Conservation (phyloP, 2,888 invertebrate species). For the Nyleta sp. region DNA sequence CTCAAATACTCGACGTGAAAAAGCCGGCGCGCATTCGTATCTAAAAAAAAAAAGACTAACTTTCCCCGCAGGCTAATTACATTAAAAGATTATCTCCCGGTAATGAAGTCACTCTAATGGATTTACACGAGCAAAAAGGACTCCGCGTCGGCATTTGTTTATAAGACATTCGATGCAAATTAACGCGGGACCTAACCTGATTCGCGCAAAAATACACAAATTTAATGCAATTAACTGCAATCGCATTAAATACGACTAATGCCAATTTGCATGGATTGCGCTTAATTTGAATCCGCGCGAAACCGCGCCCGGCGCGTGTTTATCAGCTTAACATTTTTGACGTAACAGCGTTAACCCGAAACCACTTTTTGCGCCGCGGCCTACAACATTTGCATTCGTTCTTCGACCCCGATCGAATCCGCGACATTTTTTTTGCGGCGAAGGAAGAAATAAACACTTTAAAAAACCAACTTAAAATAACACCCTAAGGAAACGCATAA, state of each 20-base stretch:
- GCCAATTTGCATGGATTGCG: constrained; percentile 56
- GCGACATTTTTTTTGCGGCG: constrained; percentile 20
- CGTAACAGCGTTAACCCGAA: constrained; percentile 35
- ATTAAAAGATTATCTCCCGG: constrained; percentile 33
- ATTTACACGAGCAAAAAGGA: constrained; percentile 19
- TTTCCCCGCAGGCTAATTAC: constrained; percentile 14
- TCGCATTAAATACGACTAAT: constrained; percentile 43
- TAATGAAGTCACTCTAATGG: constrained; percentile 33
- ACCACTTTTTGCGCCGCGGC: constrained; percentile 33
- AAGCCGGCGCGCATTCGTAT: no score
- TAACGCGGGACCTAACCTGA: constrained; percentile 7
- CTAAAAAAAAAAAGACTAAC: constrained; percentile 21
- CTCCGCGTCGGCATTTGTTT: constrained; percentile 20
- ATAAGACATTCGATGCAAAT: constrained; percentile 43
- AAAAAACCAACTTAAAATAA: no score
- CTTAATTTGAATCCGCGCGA: constrained; percentile 40
- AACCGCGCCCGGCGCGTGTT: constrained; percentile 23
- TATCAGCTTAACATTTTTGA: constrained; percentile 49
- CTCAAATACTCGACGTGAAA: no score
- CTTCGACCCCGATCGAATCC: constrained; percentile 5
- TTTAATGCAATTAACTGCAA: constrained; percentile 42
- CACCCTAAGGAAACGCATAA: no score
- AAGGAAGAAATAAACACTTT: no score
- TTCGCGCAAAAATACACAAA: constrained; percentile 48
- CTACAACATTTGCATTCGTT: constrained; percentile 40